Percentiles rank a stretch among this genome's conserved stretches.
These are phyloP conservation scores for Sardina pilchardus DNA, from an alignment of 2,113 vertebrate genomes.

Conservation along the genomic window DNA sequence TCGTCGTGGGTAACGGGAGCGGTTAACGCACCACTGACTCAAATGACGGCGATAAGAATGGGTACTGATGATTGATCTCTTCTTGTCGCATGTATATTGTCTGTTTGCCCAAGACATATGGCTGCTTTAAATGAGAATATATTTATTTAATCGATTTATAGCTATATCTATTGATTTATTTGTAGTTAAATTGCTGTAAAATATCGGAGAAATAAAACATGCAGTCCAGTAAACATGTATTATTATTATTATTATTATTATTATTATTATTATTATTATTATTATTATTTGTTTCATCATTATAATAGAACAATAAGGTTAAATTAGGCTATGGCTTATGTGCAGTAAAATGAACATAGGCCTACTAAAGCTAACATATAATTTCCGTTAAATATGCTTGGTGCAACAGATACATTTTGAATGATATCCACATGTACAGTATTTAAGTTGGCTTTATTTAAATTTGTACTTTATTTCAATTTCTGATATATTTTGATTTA, in stretches of 20 bases:
- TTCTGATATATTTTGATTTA: too few relatives aligned
- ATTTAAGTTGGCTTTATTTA: too few relatives aligned
- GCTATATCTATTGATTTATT: neutral
- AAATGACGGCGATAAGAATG: neutral
- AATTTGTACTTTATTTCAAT: too few relatives aligned
- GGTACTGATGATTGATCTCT: neutral
- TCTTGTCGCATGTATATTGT: neutral
- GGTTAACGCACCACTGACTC: neutral
- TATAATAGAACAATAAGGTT: neutral
- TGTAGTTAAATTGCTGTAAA: neutral
- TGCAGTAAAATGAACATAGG: too few relatives aligned
- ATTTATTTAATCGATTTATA: neutral
- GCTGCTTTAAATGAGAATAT: neutral
- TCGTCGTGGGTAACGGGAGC: neutral
- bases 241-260: slow-evolving; percentile 1
- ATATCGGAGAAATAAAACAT: neutral
- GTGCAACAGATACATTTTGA: too few relatives aligned
- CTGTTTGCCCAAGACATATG: neutral
- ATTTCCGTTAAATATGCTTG: too few relatives aligned
- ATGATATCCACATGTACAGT: too few relatives aligned
- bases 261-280: too few relatives aligned
- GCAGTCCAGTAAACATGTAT: neutral
- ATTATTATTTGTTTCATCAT: neutral
- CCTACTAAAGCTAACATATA: too few relatives aligned
- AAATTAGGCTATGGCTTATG: too few relatives aligned